phyloP scores from a whole-genome alignment of 2,888 invertebrate species.

The Eristalis tenax region DNA sequence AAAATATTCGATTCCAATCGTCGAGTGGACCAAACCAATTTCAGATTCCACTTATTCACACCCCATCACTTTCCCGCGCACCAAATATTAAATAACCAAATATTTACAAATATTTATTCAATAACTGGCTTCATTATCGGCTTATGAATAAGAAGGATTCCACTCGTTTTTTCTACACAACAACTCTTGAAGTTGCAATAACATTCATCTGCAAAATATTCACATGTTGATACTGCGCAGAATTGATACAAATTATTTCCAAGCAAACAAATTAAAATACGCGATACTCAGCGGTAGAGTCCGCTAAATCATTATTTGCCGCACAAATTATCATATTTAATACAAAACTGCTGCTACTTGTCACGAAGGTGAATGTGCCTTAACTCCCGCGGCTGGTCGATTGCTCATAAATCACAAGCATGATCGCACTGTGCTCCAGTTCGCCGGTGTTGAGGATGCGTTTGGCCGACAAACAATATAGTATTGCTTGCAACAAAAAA shows the following conservation, averaged over 20 bases:
- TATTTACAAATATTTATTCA: neutral
- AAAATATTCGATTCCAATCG: no score
- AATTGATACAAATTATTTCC: neutral
- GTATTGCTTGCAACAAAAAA: neutral
- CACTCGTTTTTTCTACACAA: neutral
- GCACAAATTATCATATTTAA: conserved; percentile 14
- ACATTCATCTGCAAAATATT: neutral
- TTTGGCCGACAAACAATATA: neutral
- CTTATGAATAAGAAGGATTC: neutral
- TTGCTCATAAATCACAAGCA: conserved; percentile 5
- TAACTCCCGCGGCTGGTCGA: neutral
- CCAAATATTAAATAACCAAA: neutral
- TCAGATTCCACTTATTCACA: neutral
- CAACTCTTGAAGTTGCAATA: neutral
- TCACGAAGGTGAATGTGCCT: conserved; percentile 10
- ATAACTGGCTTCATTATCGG: neutral
- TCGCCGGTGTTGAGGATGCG: neutral
- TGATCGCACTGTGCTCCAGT: neutral
- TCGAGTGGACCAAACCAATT: no score
- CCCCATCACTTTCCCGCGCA: neutral
- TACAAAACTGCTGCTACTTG: neutral
- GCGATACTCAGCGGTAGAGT: neutral
- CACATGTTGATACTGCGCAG: neutral
- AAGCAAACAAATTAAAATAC: neutral
- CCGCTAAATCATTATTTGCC: neutral